A percentile compares a stretch with the other conserved stretches of the same genome.
These are phyloP conservation scores for Aphelenchoides bicaudatus DNA, from an alignment of 2,888 invertebrate genomes.

Conservation along the genomic window DNA sequence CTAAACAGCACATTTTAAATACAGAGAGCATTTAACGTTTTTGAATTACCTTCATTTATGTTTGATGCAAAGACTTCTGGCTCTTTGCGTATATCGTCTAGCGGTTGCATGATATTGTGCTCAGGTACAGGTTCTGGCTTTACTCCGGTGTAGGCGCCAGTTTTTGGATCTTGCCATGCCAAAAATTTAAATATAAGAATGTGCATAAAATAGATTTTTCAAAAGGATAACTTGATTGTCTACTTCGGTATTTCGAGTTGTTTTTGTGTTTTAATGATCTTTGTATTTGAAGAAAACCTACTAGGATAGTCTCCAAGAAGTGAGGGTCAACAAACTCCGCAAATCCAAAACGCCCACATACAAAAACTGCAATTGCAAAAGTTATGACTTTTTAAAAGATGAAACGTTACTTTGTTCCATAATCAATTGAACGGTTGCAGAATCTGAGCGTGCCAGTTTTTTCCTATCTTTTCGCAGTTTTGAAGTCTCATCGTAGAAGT, in stretches of 20 bases:
- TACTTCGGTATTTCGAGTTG: too few species aligned
- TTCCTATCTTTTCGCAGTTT: conserved; percentile 16
- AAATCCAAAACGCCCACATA: conserved; percentile 31
- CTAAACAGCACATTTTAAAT: too few species aligned
- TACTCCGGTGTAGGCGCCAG: conserved; percentile 31
- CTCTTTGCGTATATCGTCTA: neutral
- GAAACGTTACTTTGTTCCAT: conserved; percentile 30
- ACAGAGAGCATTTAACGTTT: too few species aligned
- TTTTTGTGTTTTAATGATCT: too few species aligned
- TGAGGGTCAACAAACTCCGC: conserved; percentile 36
- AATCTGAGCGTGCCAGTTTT: conserved; percentile 25
- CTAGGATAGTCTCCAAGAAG: conserved; percentile 28
- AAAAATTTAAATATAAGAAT: too few species aligned
- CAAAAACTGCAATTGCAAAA: conserved; percentile 28
- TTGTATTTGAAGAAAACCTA: too few species aligned
- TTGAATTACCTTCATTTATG: too few species aligned
- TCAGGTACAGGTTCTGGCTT: conserved; percentile 35
- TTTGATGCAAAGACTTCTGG: neutral
- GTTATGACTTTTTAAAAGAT: neutral
- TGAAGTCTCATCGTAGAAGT: conserved; percentile 29
- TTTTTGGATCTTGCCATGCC: conserved; percentile 34
- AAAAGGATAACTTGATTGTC: too few species aligned
- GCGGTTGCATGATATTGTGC: conserved; percentile 25
- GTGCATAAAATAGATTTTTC: too few species aligned
- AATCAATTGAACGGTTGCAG: conserved; percentile 18